Conservation (phyloP, 2,888 invertebrate genomes). For the Diaprepes abbreviatus region DNA sequence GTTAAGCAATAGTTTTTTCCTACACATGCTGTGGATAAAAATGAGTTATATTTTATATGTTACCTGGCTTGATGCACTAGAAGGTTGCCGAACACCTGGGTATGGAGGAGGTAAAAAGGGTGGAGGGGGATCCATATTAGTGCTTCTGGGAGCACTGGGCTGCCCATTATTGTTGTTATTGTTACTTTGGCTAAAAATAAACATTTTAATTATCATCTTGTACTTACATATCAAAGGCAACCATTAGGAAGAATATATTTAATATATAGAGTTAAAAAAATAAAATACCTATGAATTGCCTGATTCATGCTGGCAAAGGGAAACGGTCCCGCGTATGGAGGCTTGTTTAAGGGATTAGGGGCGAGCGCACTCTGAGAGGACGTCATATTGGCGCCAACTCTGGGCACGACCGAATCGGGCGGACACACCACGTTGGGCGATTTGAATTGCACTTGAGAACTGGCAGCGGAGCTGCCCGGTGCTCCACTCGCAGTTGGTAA, state of each 20-base stretch:
- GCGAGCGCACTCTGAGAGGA: conserved; percentile 52
- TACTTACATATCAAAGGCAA: no score
- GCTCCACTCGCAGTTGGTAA: conserved; percentile 39
- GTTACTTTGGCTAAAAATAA: conserved; percentile 39
- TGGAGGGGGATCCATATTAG: conserved; percentile 37
- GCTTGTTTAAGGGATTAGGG: conserved; percentile 65
- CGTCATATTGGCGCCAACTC: conserved; percentile 55
- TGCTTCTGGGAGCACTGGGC: conserved; percentile 27
- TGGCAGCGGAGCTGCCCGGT: conserved; percentile 29
- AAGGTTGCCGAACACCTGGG: conserved; percentile 46
- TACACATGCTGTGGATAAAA: neutral
- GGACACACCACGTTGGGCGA: conserved; percentile 92
- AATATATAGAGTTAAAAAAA: neutral
- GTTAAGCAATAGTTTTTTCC: neutral
- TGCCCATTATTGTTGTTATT: conserved; percentile 31
- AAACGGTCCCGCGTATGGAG: conserved; percentile 76
- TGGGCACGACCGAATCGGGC: conserved; percentile 73
- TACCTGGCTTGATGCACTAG: conserved; percentile 38
- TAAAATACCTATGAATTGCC: conserved; percentile 75
- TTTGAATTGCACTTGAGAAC: conserved; percentile 66
- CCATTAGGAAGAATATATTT: conserved; percentile 67
- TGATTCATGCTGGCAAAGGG: conserved; percentile 94
- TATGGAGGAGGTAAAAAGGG: conserved; percentile 56
- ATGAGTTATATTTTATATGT: conserved; percentile 43
- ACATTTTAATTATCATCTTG: no score